phyloP scores from a whole-genome alignment of 2,888 invertebrate species.

The Drosophila kanekoi region DNA sequence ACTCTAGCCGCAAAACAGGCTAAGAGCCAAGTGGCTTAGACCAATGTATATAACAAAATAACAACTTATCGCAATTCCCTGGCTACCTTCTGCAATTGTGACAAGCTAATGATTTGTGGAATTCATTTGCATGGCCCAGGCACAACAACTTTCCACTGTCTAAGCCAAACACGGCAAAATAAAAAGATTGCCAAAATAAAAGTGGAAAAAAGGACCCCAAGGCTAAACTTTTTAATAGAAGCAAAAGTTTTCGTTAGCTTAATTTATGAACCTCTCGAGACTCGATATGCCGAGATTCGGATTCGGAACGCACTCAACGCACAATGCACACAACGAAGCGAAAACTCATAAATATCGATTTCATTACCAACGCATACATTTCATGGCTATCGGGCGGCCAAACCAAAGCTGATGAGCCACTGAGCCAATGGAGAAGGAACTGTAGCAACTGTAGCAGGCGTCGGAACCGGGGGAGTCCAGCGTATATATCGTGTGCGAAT shows the following conservation, averaged over 20 bases:
- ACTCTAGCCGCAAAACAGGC: too few species aligned
- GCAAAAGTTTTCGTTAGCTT: constrained; percentile 66
- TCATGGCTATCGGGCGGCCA: constrained; percentile 64
- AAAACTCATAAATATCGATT: constrained; percentile 79
- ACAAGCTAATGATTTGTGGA: constrained; percentile 55
- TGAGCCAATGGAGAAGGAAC: constrained; percentile 7
- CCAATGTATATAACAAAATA: background rate
- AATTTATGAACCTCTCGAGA: constrained; percentile 80
- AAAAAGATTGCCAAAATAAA: constrained; percentile 1
- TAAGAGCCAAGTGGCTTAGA: too few species aligned
- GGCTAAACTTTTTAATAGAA: constrained; percentile 75
- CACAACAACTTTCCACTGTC: constrained; percentile 17
- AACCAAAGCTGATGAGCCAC: constrained; percentile 41
- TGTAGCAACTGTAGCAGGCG: constrained; percentile 10
- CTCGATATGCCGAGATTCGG: constrained; percentile 52
- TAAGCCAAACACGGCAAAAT: constrained; percentile 5
- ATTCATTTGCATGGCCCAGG: constrained; percentile 43
- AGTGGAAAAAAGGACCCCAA: constrained; percentile 11
- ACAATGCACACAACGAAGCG: constrained; percentile 40
- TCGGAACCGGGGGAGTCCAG: constrained; percentile 2
- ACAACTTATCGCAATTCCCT: constrained; percentile 15
- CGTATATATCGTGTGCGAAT: constrained; percentile 67
- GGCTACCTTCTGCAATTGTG: constrained; percentile 36
- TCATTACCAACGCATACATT: constrained; percentile 74
- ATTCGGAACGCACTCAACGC: constrained; percentile 42